Evolutionary conservation across 2,113 vertebrate genomes (phyloP).

Genomic region (Chloropsis cyanopogon): DNA sequence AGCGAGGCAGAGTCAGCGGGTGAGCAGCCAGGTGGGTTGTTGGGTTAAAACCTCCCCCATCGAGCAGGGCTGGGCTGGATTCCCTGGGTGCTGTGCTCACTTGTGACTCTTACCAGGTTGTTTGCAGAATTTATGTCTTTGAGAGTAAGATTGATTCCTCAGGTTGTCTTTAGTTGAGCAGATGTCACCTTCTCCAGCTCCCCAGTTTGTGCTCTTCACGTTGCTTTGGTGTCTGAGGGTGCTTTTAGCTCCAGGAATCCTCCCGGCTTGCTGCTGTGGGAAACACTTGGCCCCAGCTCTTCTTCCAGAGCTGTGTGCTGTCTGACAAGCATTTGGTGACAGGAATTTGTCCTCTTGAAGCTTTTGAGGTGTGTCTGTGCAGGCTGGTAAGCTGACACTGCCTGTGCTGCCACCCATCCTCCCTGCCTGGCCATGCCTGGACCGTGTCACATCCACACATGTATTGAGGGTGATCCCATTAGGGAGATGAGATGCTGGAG

Average conservation of each 20-base stretch:
- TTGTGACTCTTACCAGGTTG: background rate
- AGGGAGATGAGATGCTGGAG: too few species aligned
- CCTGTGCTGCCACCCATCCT: accelerated
- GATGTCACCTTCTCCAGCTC: background rate
- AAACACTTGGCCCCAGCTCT: background rate
- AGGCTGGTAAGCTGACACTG: background rate
- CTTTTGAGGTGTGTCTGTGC: background rate
- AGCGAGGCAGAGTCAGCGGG: background rate
- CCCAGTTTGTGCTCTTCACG: accelerated
- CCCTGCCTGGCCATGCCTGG: background rate
- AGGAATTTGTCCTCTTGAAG: background rate
- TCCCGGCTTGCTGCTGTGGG: background rate
- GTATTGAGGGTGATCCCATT: accelerated
- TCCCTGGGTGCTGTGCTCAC: background rate
- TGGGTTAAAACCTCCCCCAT: background rate
- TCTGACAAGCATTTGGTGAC: background rate
- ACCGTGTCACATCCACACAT: accelerated
- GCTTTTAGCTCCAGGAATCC: background rate
- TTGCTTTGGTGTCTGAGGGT: accelerated
- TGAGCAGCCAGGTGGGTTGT: background rate
- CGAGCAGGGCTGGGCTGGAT: accelerated
- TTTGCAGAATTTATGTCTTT: background rate
- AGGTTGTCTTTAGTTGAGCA: background rate
- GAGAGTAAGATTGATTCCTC: background rate
- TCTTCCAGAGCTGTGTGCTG: accelerated